Base-by-base conservation (phyloP, 1,140 invertebrate genomes). In the Drosophila azteca region DNA sequence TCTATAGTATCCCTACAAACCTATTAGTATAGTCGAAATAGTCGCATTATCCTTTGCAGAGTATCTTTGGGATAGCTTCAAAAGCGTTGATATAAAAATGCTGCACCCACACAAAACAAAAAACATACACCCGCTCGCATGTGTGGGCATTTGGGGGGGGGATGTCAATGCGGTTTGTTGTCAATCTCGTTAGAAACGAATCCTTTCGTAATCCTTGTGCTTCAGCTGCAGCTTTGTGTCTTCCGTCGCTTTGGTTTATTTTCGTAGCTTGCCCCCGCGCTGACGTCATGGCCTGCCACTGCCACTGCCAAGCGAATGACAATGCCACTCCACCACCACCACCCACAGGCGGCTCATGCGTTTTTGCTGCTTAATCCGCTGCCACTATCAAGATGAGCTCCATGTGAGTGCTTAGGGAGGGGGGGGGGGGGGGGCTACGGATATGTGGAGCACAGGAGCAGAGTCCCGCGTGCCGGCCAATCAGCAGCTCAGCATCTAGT, bases 161-260 rank as follows among this genome's bases (percentile, higher is more conserved):
- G 57, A 57, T 65, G 73, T 53, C 66, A 79, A 70, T 87, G 82
- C 83, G 83, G 83, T 87, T 88, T 83, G 83, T 87, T 87, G 83
- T 88, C 83, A 87, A 87, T 88, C 83, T 87, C 83, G 83, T 87
- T 87, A 87, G 84, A 88, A 87, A 88, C 83, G 83, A 87, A 87
- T 87, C 83, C 83, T 87, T 87, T 87, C 75, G 83, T 87, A 87
- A 87, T 87, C 83, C 83, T 83, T 79, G 79, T 87, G 79, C 83
- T 88, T 87, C 82, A 82, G 52, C 71, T 87, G 83, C 83, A 77
- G 79, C 75, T 82, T 77, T 87, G 69, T 82, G 68, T 72, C 53
- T 41, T 57, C 51, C 45, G 31, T 13, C 8, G 35, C 35, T 39
- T 39, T 39, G 35, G 35, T 57, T 57, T 77, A 73, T 73, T 74